Conservation (phyloP, 2,113 vertebrate genomes). For the Gyps fulvus region DNA sequence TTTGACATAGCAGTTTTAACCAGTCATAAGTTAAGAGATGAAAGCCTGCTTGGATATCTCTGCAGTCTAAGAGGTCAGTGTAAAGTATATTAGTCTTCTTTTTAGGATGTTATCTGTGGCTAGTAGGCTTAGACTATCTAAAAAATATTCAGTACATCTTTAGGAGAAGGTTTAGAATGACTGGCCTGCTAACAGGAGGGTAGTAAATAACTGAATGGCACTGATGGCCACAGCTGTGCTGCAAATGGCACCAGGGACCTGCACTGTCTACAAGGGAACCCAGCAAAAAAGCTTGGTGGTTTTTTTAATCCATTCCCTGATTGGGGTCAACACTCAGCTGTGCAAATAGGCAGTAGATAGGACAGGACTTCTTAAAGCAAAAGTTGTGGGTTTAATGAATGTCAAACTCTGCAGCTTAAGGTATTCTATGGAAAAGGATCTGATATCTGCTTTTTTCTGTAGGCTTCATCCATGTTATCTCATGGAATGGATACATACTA, state of each 20-base stretch:
- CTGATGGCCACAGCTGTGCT: background rate
- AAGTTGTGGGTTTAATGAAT: background rate
- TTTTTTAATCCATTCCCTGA: rapidly evolving
- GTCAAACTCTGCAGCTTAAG: background rate
- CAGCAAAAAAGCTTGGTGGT: background rate
- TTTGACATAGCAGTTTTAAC: background rate
- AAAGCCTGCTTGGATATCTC: background rate
- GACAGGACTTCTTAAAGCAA: background rate
- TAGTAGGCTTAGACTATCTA: background rate
- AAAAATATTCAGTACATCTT: background rate
- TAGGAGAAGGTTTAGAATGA: background rate
- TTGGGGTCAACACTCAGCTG: background rate
- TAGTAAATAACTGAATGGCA: background rate
- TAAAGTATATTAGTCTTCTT: background rate
- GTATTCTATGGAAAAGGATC: background rate
- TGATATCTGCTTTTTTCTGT: background rate
- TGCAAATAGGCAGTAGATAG: background rate
- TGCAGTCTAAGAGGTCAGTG: background rate
- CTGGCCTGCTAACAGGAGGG: background rate
- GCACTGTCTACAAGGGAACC: background rate
- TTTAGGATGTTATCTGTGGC: background rate
- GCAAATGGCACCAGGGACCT: background rate
- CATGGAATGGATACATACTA: background rate
- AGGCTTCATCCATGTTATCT: background rate
- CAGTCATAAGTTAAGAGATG: background rate